Percentiles rank a stretch among this genome's conserved stretches.
Evolutionary conservation across 2,113 vertebrate species (phyloP).

Genomic region (Mionectes macconnelli): DNA sequence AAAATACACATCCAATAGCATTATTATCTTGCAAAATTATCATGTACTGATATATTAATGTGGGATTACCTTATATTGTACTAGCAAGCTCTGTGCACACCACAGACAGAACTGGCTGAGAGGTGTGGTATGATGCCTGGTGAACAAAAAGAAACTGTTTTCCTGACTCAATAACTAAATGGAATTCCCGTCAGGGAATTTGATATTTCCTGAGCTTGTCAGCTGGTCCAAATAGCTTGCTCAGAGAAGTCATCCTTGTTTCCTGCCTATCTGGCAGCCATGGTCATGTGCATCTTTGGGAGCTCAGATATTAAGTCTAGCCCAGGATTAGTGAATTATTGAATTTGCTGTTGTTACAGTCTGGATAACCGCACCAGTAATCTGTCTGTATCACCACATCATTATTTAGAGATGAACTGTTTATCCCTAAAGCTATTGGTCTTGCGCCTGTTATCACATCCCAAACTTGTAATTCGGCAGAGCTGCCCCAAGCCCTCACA

Average conservation of each 20-base stretch:
- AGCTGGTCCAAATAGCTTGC: not conserved
- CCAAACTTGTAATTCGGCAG: not conserved
- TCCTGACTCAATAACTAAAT: not conserved
- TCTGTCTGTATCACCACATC: not conserved
- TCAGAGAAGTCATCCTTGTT: not conserved
- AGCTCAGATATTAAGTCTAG: not conserved
- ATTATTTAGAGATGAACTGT: not conserved
- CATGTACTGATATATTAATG: not conserved
- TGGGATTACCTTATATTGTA: not conserved
- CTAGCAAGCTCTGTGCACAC: not conserved
- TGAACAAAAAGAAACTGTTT: not conserved
- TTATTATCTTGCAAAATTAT: not conserved
- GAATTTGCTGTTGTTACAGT: not conserved
- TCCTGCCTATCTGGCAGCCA: not conserved
- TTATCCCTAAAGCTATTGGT: not conserved
- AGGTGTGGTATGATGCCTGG: not conserved
- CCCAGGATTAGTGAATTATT: not conserved
- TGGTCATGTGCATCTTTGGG: accelerated
- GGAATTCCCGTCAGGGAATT: not conserved
- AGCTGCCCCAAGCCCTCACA: not conserved
- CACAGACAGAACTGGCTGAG: not conserved
- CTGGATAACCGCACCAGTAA: not conserved
- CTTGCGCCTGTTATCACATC: accelerated
- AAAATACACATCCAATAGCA: not conserved
- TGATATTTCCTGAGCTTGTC: not conserved